Conservation (phyloP, 2,797 vertebrate species). For the Rhynchonycteris naso region DNA sequence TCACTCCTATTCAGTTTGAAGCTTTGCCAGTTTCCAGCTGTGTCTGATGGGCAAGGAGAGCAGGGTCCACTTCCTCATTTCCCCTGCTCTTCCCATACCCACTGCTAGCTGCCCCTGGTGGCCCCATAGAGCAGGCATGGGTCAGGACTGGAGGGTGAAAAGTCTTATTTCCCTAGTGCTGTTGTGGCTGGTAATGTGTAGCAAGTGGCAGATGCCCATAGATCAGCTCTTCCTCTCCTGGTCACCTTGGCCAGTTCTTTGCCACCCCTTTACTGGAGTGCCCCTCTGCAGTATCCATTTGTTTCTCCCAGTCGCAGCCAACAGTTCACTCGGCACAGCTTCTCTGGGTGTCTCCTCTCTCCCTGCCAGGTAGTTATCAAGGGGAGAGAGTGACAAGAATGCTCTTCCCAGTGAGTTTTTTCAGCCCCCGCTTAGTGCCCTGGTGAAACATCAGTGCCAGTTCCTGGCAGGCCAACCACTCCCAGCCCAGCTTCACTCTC, state of each 20-base stretch:
- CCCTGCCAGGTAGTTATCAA: background rate
- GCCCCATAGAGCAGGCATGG: background rate
- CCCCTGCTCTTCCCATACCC: background rate
- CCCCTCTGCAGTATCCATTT: background rate
- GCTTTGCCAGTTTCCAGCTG: rapidly evolving
- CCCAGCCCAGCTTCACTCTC: background rate
- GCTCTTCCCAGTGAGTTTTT: background rate
- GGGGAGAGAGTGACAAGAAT: background rate
- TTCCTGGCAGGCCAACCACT: background rate
- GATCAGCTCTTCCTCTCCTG: background rate
- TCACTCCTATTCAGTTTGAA: background rate
- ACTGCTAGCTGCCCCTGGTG: too few relatives aligned
- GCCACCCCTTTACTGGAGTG: background rate
- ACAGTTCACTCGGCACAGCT: too few relatives aligned
- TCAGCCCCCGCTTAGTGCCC: background rate
- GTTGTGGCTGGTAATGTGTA: background rate
- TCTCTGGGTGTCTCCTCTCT: background rate
- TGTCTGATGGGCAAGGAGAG: too few relatives aligned
- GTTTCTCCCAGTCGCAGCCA: background rate
- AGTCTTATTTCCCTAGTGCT: too few relatives aligned
- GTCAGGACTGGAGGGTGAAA: background rate
- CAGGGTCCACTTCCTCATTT: background rate
- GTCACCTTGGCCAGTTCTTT: background rate
- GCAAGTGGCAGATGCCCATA: background rate
- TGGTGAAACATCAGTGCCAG: background rate